phyloP scores from a whole-genome alignment of 2,797 vertebrate genomes.

The Acipenser oxyrinchus region DNA sequence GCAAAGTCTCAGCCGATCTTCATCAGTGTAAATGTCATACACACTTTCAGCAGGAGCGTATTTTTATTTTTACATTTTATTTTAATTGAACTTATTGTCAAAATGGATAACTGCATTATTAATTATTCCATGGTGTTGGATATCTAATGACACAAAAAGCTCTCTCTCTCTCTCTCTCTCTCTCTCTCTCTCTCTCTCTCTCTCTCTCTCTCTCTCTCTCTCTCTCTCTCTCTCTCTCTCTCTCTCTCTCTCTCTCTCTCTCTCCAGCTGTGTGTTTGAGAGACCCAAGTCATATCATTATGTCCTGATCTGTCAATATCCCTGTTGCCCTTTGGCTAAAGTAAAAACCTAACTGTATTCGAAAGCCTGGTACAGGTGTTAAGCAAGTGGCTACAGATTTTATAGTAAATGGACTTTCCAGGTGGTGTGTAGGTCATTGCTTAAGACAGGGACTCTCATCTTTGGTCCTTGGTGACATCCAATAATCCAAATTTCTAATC shows the following conservation, averaged over 20 bases:
- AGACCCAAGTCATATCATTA: constrained; percentile 16
- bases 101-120: constrained; percentile 49
- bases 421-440: too few relatives aligned
- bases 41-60: constrained; percentile 31
- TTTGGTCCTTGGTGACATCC: too few relatives aligned
- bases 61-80: constrained; percentile 37
- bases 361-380: constrained; percentile 25
- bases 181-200: too few relatives aligned
- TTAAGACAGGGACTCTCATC: too few relatives aligned
- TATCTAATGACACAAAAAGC: constrained; percentile 25
- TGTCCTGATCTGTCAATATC: constrained; percentile 24
- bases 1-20: constrained; percentile 31
- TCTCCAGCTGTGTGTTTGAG: constrained; percentile 20
- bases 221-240: too few relatives aligned
- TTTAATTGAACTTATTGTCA: constrained; percentile 44
- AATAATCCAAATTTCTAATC: too few relatives aligned
- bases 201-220: too few relatives aligned
- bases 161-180: neutral
- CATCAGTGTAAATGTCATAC: constrained; percentile 47
- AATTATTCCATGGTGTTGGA: constrained; percentile 35
- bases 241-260: too few relatives aligned
- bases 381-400: constrained; percentile 10
- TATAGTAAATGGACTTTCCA: too few relatives aligned
- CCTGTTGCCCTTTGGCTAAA: constrained; percentile 32
- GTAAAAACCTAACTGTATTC: constrained; percentile 29